Evolutionary conservation across 2,888 invertebrate genomes (phyloP).

Genomic region (Acleris literana): DNA sequence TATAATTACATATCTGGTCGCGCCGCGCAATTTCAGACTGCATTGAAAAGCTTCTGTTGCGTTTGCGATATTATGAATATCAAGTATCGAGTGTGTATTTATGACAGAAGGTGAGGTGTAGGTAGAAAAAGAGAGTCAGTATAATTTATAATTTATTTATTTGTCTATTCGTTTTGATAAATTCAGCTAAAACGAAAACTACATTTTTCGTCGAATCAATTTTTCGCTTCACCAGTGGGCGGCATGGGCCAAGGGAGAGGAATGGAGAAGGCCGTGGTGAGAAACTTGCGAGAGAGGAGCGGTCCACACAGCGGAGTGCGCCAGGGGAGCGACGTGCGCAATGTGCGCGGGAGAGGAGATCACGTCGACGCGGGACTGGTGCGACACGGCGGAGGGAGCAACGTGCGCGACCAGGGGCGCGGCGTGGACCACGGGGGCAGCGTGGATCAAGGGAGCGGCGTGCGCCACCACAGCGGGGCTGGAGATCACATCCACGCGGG

Average conservation of each 20-base stretch:
- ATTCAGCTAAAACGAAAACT: slow-evolving; percentile 69
- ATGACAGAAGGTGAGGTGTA: neutral
- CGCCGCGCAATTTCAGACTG: slow-evolving; percentile 17
- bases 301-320: slow-evolving; percentile 57
- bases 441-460: slow-evolving; percentile 51
- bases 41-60: slow-evolving; percentile 30
- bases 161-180: slow-evolving; percentile 73
- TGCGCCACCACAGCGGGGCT: slow-evolving; percentile 54
- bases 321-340: slow-evolving; percentile 36
- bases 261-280: slow-evolving; percentile 48
- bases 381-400: slow-evolving; percentile 56
- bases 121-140: neutral
- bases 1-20: slow-evolving; percentile 29
- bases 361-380: slow-evolving; percentile 44
- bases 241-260: slow-evolving; percentile 45
- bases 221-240: slow-evolving; percentile 60
- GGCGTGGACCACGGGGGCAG: slow-evolving; percentile 59
- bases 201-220: slow-evolving; percentile 63
- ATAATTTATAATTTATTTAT: slow-evolving; percentile 51
- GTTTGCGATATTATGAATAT: slow-evolving; percentile 24
- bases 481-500: slow-evolving; percentile 64
- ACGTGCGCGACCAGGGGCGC: slow-evolving; percentile 44
- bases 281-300: slow-evolving; percentile 55
- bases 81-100: slow-evolving; percentile 1
- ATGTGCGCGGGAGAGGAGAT: slow-evolving; percentile 37